Conservation (phyloP, 2,888 invertebrate species). For the Argyra leucocephala region DNA sequence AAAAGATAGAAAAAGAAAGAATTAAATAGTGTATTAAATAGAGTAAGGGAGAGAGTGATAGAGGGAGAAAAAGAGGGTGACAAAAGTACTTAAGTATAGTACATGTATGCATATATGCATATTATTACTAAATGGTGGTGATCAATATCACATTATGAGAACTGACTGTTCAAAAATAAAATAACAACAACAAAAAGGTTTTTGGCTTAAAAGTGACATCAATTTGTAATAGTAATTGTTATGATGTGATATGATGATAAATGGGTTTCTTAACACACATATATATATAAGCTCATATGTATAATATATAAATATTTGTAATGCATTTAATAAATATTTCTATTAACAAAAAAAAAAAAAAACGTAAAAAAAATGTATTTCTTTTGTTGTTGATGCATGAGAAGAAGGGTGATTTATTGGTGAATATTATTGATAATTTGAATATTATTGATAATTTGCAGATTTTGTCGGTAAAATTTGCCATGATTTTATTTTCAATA, state of each 20-base stretch:
- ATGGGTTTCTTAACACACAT: not conserved
- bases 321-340: too few species aligned
- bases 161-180: not conserved
- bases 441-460: too few species aligned
- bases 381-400: too few species aligned
- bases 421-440: not conserved
- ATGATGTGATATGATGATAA: conserved; percentile 3
- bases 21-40: too few species aligned
- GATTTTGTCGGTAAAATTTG: too few species aligned
- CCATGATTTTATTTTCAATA: too few species aligned
- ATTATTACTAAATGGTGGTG: not conserved
- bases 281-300: too few species aligned
- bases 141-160: not conserved
- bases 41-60: not conserved
- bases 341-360: too few species aligned
- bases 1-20: not conserved
- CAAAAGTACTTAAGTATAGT: not conserved
- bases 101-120: too few species aligned
- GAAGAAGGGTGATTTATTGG: not conserved
- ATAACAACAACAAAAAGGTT: not conserved
- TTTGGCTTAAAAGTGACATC: not conserved
- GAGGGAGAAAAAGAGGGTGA: not conserved
- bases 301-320: too few species aligned
- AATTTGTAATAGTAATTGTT: conserved; percentile 9
- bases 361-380: too few species aligned